These are phyloP conservation scores for Plagodis dolabraria DNA, from an alignment of 2,888 invertebrate genomes.

Conservation along the genomic window DNA sequence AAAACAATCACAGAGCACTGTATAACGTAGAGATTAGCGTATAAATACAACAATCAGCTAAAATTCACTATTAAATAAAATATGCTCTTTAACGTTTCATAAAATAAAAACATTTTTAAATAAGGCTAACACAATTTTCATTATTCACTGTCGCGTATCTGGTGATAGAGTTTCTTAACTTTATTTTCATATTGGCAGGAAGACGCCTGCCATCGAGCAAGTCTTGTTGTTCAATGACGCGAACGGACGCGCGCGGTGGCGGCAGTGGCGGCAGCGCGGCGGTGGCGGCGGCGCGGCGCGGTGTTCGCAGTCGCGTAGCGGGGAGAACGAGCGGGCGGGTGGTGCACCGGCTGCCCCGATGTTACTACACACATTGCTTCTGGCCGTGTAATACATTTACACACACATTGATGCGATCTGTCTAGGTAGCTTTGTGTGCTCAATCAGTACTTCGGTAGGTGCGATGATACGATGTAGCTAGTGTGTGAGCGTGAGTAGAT, in stretches of 20 bases:
- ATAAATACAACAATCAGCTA: constrained; percentile 77
- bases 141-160: constrained; percentile 82
- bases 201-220: constrained; percentile 82
- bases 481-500: constrained; percentile 61
- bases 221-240: constrained; percentile 85
- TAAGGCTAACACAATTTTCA: constrained; percentile 77
- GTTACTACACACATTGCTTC: constrained; percentile 70
- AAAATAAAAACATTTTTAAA: constrained; percentile 80
- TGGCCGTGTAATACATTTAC: constrained; percentile 59
- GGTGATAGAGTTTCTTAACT: constrained; percentile 75
- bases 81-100: constrained; percentile 73
- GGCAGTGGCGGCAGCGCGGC: neutral
- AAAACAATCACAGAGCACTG: constrained; percentile 80
- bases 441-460: constrained; percentile 63
- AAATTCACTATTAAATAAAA: constrained; percentile 83
- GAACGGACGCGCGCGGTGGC: constrained; percentile 58
- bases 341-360: constrained; percentile 83
- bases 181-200: constrained; percentile 83
- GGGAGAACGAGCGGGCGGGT: constrained; percentile 74
- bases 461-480: constrained; percentile 59
- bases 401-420: constrained; percentile 69
- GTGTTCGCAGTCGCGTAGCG: constrained; percentile 81
- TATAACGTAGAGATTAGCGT: constrained; percentile 64
- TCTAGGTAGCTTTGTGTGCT: constrained; percentile 78
- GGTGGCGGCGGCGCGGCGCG: constrained; percentile 62